phyloP scores from a whole-genome alignment of 2,113 vertebrate species.

The Vulpes vulpes region DNA sequence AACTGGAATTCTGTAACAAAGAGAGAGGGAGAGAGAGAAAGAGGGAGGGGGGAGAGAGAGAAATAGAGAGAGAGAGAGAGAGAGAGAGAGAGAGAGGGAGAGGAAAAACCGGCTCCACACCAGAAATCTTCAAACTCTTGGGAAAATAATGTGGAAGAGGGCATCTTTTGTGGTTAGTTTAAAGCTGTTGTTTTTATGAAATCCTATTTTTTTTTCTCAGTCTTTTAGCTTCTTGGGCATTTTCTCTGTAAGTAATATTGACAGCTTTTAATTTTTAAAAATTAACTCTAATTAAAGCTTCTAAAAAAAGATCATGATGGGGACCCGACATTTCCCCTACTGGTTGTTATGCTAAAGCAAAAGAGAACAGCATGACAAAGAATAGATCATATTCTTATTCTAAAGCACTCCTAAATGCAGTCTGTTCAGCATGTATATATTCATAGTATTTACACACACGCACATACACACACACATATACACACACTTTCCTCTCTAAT shows the following conservation, averaged over 20 bases:
- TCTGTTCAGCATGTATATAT: background rate
- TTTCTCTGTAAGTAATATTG: slow-evolving; percentile 27
- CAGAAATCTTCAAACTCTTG: background rate
- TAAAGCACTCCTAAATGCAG: background rate
- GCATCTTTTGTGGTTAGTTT: background rate
- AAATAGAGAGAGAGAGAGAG: too few species aligned
- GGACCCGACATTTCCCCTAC: slow-evolving; percentile 8
- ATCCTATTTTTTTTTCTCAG: slow-evolving; percentile 1
- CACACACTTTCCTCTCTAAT: slow-evolving; percentile 56
- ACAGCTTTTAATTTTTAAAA: slow-evolving; percentile 52
- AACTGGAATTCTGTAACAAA: background rate
- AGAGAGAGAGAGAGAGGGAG: background rate
- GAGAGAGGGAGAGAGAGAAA: too few species aligned
- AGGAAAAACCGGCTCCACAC: background rate
- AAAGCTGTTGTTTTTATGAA: background rate
- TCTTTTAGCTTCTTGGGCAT: background rate
- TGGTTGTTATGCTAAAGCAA: slow-evolving; percentile 29
- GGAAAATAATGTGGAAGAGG: too few species aligned
- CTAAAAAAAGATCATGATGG: slow-evolving; percentile 15
- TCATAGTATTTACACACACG: background rate
- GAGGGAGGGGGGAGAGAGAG: too few species aligned
- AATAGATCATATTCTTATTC: background rate
- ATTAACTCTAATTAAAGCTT: slow-evolving; percentile 55
- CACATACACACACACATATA: background rate
- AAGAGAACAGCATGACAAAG: background rate